Conservation (phyloP, 1,140 invertebrate genomes). For the Cydia splendana region DNA sequence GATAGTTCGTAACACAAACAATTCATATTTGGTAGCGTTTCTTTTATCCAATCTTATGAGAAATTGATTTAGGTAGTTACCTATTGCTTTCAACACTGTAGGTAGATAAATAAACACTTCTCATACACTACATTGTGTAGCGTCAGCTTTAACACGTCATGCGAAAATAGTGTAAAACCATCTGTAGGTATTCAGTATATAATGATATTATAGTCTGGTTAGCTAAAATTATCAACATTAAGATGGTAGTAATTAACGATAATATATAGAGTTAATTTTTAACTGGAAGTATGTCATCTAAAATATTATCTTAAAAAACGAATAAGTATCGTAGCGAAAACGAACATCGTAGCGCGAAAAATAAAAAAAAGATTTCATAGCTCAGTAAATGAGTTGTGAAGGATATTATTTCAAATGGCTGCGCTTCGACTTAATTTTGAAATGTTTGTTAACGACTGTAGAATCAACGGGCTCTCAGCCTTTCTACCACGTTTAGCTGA, state of each 20-base stretch:
- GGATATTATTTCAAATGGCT: too few relatives aligned
- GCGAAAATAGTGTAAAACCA: background rate
- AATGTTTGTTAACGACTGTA: too few relatives aligned
- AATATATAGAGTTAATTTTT: too few relatives aligned
- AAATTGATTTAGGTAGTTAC: background rate
- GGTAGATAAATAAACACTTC: background rate
- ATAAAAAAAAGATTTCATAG: background rate
- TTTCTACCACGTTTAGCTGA: background rate
- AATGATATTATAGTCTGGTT: background rate
- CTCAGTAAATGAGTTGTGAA: background rate
- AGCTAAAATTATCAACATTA: background rate
- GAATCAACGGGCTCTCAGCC: background rate
- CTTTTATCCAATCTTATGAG: background rate
- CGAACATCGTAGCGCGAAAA: background rate
- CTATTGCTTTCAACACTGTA: background rate
- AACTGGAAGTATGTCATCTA: too few relatives aligned
- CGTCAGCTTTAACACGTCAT: slow-evolving; percentile 2
- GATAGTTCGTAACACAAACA: background rate
- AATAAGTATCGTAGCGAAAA: too few relatives aligned
- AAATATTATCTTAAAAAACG: background rate
- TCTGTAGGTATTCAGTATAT: background rate
- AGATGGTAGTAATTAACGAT: too few relatives aligned
- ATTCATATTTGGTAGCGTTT: background rate
- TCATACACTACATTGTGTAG: background rate
- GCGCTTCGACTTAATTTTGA: too few relatives aligned